Evolutionary conservation across 2,888 invertebrate genomes (phyloP).

Genomic region (Fabriciana adippe): DNA sequence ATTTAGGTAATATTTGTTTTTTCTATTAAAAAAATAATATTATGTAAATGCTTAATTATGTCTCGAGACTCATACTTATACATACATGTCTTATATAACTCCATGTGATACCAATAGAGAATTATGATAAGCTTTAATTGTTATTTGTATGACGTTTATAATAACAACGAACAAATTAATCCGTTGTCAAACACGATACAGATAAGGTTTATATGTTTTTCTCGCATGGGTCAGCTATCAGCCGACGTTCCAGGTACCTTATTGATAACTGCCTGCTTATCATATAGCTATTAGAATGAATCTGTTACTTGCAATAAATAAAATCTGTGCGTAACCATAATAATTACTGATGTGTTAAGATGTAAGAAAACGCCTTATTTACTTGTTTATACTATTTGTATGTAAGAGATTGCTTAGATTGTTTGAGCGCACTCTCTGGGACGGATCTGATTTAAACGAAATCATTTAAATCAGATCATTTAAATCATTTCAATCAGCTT

Average conservation of each 20-base stretch:
- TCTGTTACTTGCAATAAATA: conserved; percentile 17
- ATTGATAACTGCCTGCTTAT: conserved; percentile 31
- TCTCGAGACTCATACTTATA: background rate
- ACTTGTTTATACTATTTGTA: too few relatives aligned
- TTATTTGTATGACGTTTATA: conserved; percentile 30
- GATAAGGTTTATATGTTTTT: conserved; percentile 33
- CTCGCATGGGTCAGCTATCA: conserved; percentile 33
- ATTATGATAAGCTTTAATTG: conserved; percentile 25
- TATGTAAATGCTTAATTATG: too few relatives aligned
- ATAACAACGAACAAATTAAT: conserved; percentile 32
- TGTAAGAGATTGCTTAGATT: too few relatives aligned
- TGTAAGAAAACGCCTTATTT: too few relatives aligned
- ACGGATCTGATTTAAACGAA: too few relatives aligned
- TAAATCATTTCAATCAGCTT: too few relatives aligned
- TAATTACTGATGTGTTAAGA: too few relatives aligned
- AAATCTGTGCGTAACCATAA: conserved; percentile 2
- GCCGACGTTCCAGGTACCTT: conserved; percentile 29
- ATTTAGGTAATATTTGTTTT: too few relatives aligned
- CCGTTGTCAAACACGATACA: conserved; percentile 19
- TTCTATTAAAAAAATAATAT: too few relatives aligned
- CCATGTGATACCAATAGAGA: conserved; percentile 12
- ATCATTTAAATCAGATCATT: too few relatives aligned
- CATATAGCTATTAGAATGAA: conserved; percentile 29
- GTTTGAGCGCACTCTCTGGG: too few relatives aligned
- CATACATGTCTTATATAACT: conserved; percentile 2